These are phyloP conservation scores for Leucoraja ocellata DNA, from an alignment of 2,797 vertebrate species.

Conservation along the genomic window DNA sequence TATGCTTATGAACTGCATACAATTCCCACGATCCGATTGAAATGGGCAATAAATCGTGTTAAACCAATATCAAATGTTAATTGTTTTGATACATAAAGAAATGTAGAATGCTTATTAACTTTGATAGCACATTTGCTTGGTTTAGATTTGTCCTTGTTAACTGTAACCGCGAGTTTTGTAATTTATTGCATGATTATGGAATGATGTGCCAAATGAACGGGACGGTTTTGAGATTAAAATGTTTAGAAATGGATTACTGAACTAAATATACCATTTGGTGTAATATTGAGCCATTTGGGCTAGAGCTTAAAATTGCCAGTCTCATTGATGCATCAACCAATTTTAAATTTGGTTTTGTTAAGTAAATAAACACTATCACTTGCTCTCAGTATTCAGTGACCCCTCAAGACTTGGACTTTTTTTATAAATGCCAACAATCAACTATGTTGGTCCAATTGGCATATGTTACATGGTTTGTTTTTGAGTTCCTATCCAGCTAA, in stretches of 20 bases:
- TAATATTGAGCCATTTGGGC: background rate
- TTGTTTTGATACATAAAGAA: background rate
- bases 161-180: background rate
- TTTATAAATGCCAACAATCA: too few species aligned
- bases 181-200: background rate
- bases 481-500: too few species aligned
- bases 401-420: background rate
- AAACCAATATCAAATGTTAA: background rate
- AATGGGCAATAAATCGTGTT: background rate
- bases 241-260: background rate
- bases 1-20: background rate
- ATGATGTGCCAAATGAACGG: background rate
- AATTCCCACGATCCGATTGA: too few species aligned
- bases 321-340: background rate
- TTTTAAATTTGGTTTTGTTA: background rate
- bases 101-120: background rate
- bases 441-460: background rate
- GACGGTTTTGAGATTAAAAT: background rate
- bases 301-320: background rate
- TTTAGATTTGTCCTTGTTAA: background rate
- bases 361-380: background rate
- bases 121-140: background rate
- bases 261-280: background rate
- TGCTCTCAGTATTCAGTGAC: background rate
- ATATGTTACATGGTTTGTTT: background rate